Base-by-base conservation (phyloP, 2,797 vertebrate species). In the Holocentrus rufus region DNA sequence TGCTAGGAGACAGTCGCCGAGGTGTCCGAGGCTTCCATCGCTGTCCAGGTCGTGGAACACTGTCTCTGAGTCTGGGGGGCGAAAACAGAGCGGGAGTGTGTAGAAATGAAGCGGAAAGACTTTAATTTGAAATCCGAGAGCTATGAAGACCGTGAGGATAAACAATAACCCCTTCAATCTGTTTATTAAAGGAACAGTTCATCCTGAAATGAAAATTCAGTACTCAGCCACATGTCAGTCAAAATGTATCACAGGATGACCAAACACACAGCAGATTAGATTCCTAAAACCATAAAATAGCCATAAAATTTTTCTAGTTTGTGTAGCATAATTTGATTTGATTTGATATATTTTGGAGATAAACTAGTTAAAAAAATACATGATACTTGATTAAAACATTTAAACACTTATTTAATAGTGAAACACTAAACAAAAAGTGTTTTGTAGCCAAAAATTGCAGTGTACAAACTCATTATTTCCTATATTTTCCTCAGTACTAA, bases 21-120 rank as follows among this genome's bases (percentile, higher is more conserved):
- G 94, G 88, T 95, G 95, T 86, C 94, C 87, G 34, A 96, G 94
- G 87, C 94, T 94, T 74, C 94, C 94, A 79, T 96, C 96, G 2
- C 94, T 95, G 93, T 96, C 95, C 92, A 97, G 92, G 69, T 97
- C 95, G 1, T 96, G 96, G 64, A 97, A 97, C 83, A 96, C 95
- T 3, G 95, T 94, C 87, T 97, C 96, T 0, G 95, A 94, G 84
- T 96, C 96, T 97, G 69, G 20, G 23, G 72, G 66, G 22, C 10
- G 3, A n/a, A 67, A 61, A 81, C 73, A 75, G 9, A 70, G 59
- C 1, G 4, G 63, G 3, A 77, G 31, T 17, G 10, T 54, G 58
- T 30, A 74, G 17, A 72, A 31, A 42, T 86, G 22, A 53, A 14
- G 4, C 14, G 13, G 50, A 22, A 52, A 18, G 7, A 58, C 4